Base-by-base conservation (phyloP, 2,113 vertebrate genomes). In the Euleptes europaea region DNA sequence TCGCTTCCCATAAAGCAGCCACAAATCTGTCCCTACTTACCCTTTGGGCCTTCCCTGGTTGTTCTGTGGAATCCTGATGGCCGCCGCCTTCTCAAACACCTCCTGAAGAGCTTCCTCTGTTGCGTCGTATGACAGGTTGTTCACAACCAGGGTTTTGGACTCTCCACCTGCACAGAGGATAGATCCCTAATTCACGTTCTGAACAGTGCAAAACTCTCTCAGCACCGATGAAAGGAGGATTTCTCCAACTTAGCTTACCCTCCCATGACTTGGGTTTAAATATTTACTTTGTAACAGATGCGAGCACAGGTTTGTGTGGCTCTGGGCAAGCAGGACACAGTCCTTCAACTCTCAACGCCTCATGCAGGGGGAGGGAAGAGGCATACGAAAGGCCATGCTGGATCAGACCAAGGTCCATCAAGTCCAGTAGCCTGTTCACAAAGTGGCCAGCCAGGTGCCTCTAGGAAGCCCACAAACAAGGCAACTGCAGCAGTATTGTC, bases 41-140 rank as follows among this genome's bases (percentile, higher is more conserved):
- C 98, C 98, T 95, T 98, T 99, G n/a, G 97, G 89, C 88, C 97
- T 96, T 88, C 98, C 98, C 49, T 96, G 95, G 80, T 98, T 97
- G 93, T 94, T 98, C 91, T 98, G 98, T 84, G 98, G 98, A 89
- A 99, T 95, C 93, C 96, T 97, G 91, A 99, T 97, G 1, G 97
- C 95, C 13, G 97, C 94, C 0, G 98, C 98, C 83, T 99, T 99
- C 82, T 98, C 98, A 89, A 99, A 99, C 8, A 98, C 86, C 81
- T 97, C 96, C 80, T 98, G 98, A 0, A 99, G 95, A 21, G 92
- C 92, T 1, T 98, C 98, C 91, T 99, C 98, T 84, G 97, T 97
- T 1, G 98, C 98, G 81, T 92, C 97, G 1, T 98, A 99, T 0
- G 98, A 91, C 0, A 99, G 96, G 83, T 99, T 99, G 93, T 98